Evolutionary conservation across 1,140 invertebrate species (phyloP).

Genomic region (Heliconius eleuchia): DNA sequence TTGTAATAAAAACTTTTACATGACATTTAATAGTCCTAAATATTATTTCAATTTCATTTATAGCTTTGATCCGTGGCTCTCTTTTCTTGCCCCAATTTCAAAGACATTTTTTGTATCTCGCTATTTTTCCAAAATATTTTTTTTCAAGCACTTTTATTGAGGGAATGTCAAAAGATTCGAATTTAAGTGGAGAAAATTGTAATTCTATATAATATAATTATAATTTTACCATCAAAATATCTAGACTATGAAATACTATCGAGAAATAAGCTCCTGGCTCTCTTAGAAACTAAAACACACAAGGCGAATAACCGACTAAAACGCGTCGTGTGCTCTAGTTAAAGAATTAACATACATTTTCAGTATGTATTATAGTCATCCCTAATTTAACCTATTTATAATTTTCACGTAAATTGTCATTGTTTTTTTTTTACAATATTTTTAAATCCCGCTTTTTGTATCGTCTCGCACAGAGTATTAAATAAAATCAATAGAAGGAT

Average conservation of each 20-base stretch:
- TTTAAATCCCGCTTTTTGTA: not conserved
- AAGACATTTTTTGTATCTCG: not conserved
- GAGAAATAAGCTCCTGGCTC: constrained; percentile 37
- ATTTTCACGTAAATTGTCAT: not conserved
- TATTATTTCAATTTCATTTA: not conserved
- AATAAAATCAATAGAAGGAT: not conserved
- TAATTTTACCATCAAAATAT: constrained; percentile 31
- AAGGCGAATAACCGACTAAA: constrained; percentile 26
- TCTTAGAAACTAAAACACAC: constrained; percentile 35
- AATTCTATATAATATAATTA: constrained; percentile 30
- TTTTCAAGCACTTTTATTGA: not conserved
- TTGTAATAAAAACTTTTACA: constrained; percentile 54
- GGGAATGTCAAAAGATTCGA: constrained; percentile 38
- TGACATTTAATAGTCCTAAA: constrained; percentile 16
- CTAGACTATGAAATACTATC: constrained; percentile 29
- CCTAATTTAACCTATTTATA: constrained; percentile 13
- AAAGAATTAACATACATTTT: constrained; percentile 25
- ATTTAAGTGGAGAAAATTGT: constrained; percentile 25
- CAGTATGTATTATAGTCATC: constrained; percentile 22
- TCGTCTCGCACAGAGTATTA: not conserved
- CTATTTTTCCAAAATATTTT: constrained; percentile 7
- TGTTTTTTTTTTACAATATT: not conserved
- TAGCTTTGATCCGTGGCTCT: not conserved
- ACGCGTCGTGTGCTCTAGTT: constrained; percentile 38
- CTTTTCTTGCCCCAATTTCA: not conserved